Evolutionary conservation across 2,888 invertebrate genomes (phyloP), one percentile per base, ranked within the genome.

Genomic region (Pycnomerus fuliginosus): DNA sequence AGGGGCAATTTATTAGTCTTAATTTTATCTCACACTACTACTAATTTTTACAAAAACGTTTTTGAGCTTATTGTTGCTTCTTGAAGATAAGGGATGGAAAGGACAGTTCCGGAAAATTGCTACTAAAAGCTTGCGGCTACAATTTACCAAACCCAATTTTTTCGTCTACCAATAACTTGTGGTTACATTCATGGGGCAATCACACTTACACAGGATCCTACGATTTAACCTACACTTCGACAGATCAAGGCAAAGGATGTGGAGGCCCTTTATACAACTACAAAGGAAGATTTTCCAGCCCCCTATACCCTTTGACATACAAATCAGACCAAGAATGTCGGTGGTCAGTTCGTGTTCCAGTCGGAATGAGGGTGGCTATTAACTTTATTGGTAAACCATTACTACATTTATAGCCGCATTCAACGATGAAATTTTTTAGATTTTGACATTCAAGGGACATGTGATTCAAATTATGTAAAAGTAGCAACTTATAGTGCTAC

Each of bases 321-420:
- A 76, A 82, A 29, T 73, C 76, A 32, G 71, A 75, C 48, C 72
- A 75, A 1, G 67, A 73, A 17, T 90, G 89, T 61, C 65, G 65
- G 1, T 86, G 86, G 86, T 74, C 76, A 31, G 64, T 87, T 2
- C 73, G 72, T 16, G 84, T 83, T n/a, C 84, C 85, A 0, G 66
- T 69, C 16, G 80, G 79, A 22, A 70, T 76, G 29, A 71, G 69
- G 36, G 68, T 81, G 1, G 62, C 69, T 1, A 44, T 86, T 2
- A 62, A 65, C 11, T 83, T 85, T 58, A 50, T 57, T 11, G 64
- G 80, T 79, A 59, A 54, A 11, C 30, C 20, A 2, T 5, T 17
- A 7, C 8, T n/a, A 38, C 3, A 13, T 14, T 23, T 25, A 3
- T 1, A 33, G 15, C n/a, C n/a, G n/a, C n/a, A 20, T 11, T 15